Evolutionary conservation across 2,113 vertebrate genomes (phyloP), one percentile per base, ranked within the genome.

Genomic region (Pungitius pungitius): DNA sequence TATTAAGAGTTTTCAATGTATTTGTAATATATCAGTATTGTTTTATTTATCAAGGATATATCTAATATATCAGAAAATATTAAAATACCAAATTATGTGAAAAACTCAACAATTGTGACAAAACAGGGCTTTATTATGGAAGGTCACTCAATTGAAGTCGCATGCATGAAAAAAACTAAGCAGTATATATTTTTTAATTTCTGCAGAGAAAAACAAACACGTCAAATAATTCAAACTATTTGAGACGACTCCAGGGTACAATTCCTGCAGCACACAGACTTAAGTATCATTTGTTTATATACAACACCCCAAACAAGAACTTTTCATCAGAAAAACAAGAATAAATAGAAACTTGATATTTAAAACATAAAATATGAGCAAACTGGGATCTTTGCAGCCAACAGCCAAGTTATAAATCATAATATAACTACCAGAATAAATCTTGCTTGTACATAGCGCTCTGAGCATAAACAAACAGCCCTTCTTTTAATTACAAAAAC

Each of bases 241-340:
- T 70, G 20, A 73, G 58, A 17, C 39, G 14, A 40, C 39, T 47
- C 15, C 4, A 26, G 39, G 37, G 24, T 52, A 59, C 37, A 73
- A 61, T 3, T 40, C 18, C 39, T 15, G 14, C 6, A 64, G 13
- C 3, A 57, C 35, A 22, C 11, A 47, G 39, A n/a, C n/a, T 42
- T 12, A 82, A 55, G n/a, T 57, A 15, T 39, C 27, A 61, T 75
- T 77, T 69, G 56, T 39, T 60, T 80, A 76, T 77, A 30, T 83
- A 87, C 67, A 89, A 61, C 20, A 58, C 17, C 22, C 68, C 14
- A 69, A 54, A 64, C 76, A 56, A 26, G 5, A 43, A 77, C 2
- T 17, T 80, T 47, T 2, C 8, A 78, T 18, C 45, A 77, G 20
- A 54, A 63, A 61, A 67, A 72, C 0, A 59, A 43, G 43, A 70